Percentiles rank a stretch among this genome's conserved stretches.
phyloP scores from a whole-genome alignment of 2,113 vertebrate genomes.

The Dicaeum eximium region DNA sequence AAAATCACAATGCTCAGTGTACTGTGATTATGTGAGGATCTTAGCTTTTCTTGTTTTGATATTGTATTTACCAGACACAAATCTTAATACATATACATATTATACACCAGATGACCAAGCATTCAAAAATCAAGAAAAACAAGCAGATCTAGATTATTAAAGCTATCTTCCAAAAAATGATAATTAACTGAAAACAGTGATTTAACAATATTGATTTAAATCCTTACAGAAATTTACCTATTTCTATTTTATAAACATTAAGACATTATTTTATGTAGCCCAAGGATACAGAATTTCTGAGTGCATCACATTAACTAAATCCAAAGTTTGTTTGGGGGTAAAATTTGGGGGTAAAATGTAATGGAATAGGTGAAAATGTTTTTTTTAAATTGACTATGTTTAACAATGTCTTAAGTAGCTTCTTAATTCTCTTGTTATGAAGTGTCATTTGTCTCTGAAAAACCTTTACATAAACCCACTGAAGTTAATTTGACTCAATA shows the following conservation, averaged over 20 bases:
- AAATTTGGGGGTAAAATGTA: not conserved
- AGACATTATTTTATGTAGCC: not conserved
- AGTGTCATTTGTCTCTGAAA: not conserved
- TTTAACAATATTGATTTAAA: not conserved
- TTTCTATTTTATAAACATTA: not conserved
- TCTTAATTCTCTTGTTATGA: not conserved
- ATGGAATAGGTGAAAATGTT: not conserved
- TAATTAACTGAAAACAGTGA: not conserved
- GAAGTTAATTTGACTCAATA: not conserved
- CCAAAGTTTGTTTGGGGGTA: accelerated
- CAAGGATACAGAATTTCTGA: not conserved
- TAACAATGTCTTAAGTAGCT: not conserved
- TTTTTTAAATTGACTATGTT: not conserved
- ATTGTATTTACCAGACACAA: not conserved
- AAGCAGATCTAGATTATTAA: not conserved
- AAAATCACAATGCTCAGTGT: not conserved
- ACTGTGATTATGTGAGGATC: not conserved
- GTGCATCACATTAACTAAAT: not conserved
- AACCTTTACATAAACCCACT: not conserved
- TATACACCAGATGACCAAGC: not conserved
- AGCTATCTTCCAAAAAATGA: not conserved
- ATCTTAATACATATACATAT: not conserved
- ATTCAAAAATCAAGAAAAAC: not conserved
- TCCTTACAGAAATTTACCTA: not conserved
- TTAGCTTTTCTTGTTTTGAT: not conserved